A percentile compares a stretch with the other conserved stretches of the same genome.
These are phyloP conservation scores for Eledone cirrhosa DNA, from an alignment of 2,888 invertebrate species.

Conservation along the genomic window DNA sequence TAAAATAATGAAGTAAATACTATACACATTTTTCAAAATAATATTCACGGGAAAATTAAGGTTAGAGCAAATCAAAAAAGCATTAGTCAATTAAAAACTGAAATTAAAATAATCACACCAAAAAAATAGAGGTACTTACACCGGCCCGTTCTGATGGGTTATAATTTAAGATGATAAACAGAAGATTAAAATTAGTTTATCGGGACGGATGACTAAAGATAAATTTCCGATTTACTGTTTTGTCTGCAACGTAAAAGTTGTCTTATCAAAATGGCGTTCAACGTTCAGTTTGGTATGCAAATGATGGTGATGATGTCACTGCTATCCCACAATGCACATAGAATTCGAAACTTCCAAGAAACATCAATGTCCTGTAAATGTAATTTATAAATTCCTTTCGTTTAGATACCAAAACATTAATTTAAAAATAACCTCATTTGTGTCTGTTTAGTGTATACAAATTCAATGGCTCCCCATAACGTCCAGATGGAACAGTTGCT, in stretches of 20 bases:
- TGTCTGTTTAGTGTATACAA: not conserved
- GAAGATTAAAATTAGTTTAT: constrained; percentile 40
- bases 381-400: not conserved
- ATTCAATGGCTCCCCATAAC: too few species aligned
- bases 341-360: constrained; percentile 26
- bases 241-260: constrained; percentile 39
- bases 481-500: not conserved
- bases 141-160: constrained; percentile 63
- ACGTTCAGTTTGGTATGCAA: constrained; percentile 55
- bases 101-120: constrained; percentile 28
- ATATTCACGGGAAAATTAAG: too few species aligned
- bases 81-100: constrained; percentile 8
- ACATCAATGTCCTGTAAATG: not conserved
- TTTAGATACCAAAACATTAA: not conserved
- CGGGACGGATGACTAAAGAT: constrained; percentile 53
- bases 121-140: constrained; percentile 50
- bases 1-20: too few species aligned
- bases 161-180: constrained; percentile 49
- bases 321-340: constrained; percentile 49
- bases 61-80: too few species aligned
- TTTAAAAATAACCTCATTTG: constrained; percentile 1
- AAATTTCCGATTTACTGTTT: constrained; percentile 46
- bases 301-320: constrained; percentile 56
- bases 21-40: too few species aligned
- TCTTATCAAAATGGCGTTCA: constrained; percentile 60